Base-by-base conservation (phyloP, 2,113 vertebrate species). In the Parus major region DNA sequence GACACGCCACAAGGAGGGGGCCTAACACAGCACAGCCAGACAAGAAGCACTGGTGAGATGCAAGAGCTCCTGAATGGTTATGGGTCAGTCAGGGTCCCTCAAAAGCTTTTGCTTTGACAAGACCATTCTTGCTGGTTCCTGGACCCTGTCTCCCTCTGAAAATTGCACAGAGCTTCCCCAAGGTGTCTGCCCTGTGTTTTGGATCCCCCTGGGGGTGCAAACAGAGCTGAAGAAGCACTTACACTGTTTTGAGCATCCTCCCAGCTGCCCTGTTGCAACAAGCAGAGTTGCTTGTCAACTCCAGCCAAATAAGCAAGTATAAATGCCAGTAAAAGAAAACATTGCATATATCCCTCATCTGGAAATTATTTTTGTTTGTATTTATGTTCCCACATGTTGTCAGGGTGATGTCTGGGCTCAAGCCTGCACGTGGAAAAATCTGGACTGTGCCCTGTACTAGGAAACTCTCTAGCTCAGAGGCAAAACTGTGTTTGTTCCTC, bases 331-430 rank as follows among this genome's bases (percentile, higher is more conserved):
- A 95, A 96, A 88, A 95, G 86, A 97, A 95, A 93, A 92, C 56
- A 93, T 96, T 96, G 95, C 96, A 97, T 97, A 96, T 41, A 84
- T 96, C 94, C 21, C 93, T 94, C 95, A 95, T 96, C 93, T 96
- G 94, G 95, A 97, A 97, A 36, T 97, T 97, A 96, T 96, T 96
- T 91, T 96, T 97, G 94, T 97, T 97, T 97, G 72, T 97, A 95
- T 97, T 97, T 97, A 97, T 97, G 88, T 92, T 95, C 87, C 69
- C 91, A 80, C 80, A 85, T 84, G 95, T 97, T 97, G 96, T 95
- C 97, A 95, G 95, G 95, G 97, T 86, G 83, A 95, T 86, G 88
- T 86, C 95, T 97, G 94, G 94, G 94, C 96, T 92, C 83, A 72
- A 85, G 93, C 96, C 92, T 84, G 93, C 93, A 86, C 0, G 35